Evolutionary conservation across 2,888 invertebrate genomes (phyloP), one percentile per base, ranked within the genome.

Genomic region (Dynastes hyllus): DNA sequence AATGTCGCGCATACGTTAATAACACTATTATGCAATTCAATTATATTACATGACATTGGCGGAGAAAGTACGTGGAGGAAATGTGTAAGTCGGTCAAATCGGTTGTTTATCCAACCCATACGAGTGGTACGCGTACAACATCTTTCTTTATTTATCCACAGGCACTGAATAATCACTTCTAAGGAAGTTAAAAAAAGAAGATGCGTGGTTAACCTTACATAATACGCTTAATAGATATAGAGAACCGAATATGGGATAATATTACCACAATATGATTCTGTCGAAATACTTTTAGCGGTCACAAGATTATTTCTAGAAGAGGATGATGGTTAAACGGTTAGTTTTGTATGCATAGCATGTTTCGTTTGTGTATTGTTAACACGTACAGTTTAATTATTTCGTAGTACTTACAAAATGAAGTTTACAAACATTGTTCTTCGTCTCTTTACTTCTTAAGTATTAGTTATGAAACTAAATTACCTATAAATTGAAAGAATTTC

Each of bases 31-130:
- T 22, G 58, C 45, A 75, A 75, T 11, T 11, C 6, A n/a, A 75
- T 75, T 75, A 61, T 63, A 40, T 51, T 69, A 51, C 51, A 61
- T 75, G 61, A 75, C 73, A 61, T 75, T 75, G 61, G 45, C 45
- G 73, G 73, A 75, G 73, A 75, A 75, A 75, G 73, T 75, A 32
- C 29, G 61, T 45, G 6, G n/a, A 75, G 73, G 73, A 75, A 75
- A 45, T 75, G 16, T 75, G 50, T 75, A 75, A 61, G 61, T 75
- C 61, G 73, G 73, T 75, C 73, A 61, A 27, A 73, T 27, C 61
- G 45, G 27, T 8, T 40, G 45, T 75, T 75, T 61, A 27, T 61
- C 22, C 40, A 75, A 61, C 9, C 40, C 27, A 45, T 53, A 55
- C 22, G n/a, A 22, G 13, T 55, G n/a, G 1, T 22, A 55, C 55